Conservation (phyloP, 2,797 vertebrate species). For the Mus minutoides region DNA sequence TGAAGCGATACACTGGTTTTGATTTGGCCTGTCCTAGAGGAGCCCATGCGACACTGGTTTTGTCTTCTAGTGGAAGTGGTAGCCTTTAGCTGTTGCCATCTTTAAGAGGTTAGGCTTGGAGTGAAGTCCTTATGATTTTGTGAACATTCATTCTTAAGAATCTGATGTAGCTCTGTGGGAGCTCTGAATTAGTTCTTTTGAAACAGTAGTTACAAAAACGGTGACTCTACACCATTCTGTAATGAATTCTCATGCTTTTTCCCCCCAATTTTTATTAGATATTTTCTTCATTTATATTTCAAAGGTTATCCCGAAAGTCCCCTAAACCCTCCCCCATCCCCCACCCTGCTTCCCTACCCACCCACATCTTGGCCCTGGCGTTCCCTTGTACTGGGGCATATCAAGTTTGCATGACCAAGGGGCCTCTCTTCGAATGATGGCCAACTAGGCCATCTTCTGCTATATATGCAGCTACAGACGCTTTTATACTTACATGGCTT, state of each 20-base stretch:
- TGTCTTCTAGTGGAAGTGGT: not conserved
- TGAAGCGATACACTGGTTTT: not conserved
- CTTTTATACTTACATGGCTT: not conserved
- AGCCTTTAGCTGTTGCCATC: not conserved
- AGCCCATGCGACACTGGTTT: not conserved
- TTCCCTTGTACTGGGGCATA: too few species aligned
- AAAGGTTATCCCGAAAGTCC: too few species aligned
- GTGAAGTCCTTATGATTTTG: not conserved
- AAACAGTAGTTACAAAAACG: not conserved
- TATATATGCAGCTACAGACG: too few species aligned
- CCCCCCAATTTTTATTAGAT: too few species aligned
- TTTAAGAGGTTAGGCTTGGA: not conserved
- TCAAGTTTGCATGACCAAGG: too few species aligned
- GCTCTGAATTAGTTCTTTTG: not conserved
- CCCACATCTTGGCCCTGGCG: too few species aligned
- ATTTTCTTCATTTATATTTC: too few species aligned
- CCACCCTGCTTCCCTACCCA: too few species aligned
- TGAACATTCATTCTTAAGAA: not conserved
- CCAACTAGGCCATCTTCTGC: too few species aligned
- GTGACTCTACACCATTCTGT: not conserved
- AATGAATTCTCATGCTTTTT: accelerated
- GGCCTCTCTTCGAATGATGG: too few species aligned
- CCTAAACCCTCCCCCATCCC: too few species aligned
- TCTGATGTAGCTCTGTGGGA: too few species aligned
- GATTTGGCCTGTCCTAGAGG: accelerated